Conservation (phyloP, 1,140 invertebrate genomes). For the Lerema accius region DNA sequence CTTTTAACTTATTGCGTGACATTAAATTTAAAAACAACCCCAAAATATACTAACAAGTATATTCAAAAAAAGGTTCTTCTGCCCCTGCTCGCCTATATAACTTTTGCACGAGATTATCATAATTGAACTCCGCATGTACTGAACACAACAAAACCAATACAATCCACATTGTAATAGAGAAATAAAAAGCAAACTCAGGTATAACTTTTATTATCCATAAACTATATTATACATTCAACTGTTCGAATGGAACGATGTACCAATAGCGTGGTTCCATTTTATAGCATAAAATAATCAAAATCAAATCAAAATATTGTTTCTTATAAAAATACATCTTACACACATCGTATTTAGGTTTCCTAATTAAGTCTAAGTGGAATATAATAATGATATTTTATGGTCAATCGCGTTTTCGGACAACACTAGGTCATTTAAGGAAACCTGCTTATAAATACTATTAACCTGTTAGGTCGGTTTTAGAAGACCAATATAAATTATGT, state of each 20-base stretch:
- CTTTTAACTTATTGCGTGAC: too few species aligned
- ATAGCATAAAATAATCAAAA: conserved; percentile 16
- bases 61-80: not conserved
- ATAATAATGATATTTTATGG: not conserved
- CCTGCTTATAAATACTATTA: too few species aligned
- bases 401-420: not conserved
- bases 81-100: not conserved
- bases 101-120: not conserved
- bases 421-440: not conserved
- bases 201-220: conserved; percentile 23
- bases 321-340: not conserved
- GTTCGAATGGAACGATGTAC: conserved; percentile 3
- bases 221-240: conserved; percentile 13
- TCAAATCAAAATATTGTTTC: not conserved
- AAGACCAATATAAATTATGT: too few species aligned
- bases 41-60: conserved; percentile 1
- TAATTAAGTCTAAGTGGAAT: conserved; percentile 6
- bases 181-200: conserved; percentile 14
- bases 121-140: not conserved
- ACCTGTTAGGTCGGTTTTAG: too few species aligned
- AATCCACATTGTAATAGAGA: conserved; percentile 11
- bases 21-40: too few species aligned
- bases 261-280: not conserved
- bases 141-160: not conserved
- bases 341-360: not conserved